These are phyloP conservation scores for Carpatolechia fugitivella DNA, from an alignment of 2,888 invertebrate genomes.

Conservation along the genomic window DNA sequence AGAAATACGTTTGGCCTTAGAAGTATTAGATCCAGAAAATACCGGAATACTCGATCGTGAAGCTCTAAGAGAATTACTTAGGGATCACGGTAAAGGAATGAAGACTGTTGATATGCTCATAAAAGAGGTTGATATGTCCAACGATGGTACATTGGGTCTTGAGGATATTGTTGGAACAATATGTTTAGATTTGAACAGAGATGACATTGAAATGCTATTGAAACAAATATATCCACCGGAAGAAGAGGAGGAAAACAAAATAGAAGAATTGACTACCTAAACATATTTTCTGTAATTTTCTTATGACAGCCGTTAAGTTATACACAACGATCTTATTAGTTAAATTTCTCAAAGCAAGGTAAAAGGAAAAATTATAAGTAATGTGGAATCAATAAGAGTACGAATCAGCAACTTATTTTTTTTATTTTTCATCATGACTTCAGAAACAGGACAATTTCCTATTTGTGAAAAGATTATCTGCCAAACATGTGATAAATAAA, in stretches of 20 bases:
- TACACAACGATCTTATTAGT: too few relatives aligned
- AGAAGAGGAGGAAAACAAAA: slow-evolving; percentile 8
- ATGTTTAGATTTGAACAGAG: slow-evolving; percentile 63
- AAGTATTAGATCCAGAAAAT: slow-evolving; percentile 53
- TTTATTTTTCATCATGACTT: too few relatives aligned
- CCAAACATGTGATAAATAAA: too few relatives aligned
- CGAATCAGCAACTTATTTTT: too few relatives aligned
- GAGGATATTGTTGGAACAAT: slow-evolving; percentile 70
- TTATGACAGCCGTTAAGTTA: too few relatives aligned
- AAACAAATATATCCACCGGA: slow-evolving; percentile 12
- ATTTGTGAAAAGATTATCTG: too few relatives aligned
- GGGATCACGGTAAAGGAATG: slow-evolving; percentile 59
- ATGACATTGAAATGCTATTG: slow-evolving; percentile 53
- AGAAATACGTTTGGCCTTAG: slow-evolving; percentile 55
- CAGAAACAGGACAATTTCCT: too few relatives aligned
- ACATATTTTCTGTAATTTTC: background rate
- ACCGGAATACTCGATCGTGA: slow-evolving; percentile 56
- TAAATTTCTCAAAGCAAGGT: too few relatives aligned
- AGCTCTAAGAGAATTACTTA: slow-evolving; percentile 49
- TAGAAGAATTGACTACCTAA: slow-evolving; percentile 6
- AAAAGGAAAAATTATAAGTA: too few relatives aligned
- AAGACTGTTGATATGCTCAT: slow-evolving; percentile 55
- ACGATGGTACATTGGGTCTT: slow-evolving; percentile 65
- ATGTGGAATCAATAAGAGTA: too few relatives aligned
- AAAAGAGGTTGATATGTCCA: slow-evolving; percentile 65